Evolutionary conservation across 2,797 vertebrate genomes (phyloP).

Genomic region (Sitta carolinensis): DNA sequence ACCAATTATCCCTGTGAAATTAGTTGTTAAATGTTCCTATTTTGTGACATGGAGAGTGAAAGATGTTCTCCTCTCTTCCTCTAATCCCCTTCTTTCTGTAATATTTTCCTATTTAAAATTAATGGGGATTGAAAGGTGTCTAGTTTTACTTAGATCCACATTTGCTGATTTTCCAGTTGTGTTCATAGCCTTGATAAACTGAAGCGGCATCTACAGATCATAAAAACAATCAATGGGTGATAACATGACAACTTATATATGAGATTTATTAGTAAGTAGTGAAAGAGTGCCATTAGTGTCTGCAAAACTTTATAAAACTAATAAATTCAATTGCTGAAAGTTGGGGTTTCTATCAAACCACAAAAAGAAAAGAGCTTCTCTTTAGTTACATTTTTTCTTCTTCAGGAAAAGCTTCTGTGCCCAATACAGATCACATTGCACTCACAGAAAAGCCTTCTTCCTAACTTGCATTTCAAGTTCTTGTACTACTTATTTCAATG

Average conservation of each 20-base stretch:
- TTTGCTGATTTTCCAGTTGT: background rate
- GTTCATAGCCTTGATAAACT: background rate
- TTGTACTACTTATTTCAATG: background rate
- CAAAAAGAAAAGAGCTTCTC: background rate
- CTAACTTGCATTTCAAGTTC: background rate
- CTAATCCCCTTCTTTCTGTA: constrained; percentile 14
- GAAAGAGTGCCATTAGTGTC: background rate
- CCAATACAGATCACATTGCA: background rate
- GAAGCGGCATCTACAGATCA: background rate
- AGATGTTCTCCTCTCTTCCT: background rate
- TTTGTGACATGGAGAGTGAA: background rate
- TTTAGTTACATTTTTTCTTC: background rate
- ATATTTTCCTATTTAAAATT: background rate
- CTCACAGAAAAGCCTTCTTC: background rate
- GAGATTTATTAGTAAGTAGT: background rate
- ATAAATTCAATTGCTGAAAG: background rate
- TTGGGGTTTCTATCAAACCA: background rate
- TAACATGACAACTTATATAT: background rate
- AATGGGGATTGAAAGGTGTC: background rate
- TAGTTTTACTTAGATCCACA: background rate
- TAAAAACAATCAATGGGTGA: background rate
- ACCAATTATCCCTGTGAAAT: constrained; percentile 28
- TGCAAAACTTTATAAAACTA: background rate
- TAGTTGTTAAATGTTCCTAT: background rate
- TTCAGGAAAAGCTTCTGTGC: background rate